These are phyloP conservation scores for Calcarius ornatus DNA, from an alignment of 2,113 vertebrate genomes.

Conservation along the genomic window DNA sequence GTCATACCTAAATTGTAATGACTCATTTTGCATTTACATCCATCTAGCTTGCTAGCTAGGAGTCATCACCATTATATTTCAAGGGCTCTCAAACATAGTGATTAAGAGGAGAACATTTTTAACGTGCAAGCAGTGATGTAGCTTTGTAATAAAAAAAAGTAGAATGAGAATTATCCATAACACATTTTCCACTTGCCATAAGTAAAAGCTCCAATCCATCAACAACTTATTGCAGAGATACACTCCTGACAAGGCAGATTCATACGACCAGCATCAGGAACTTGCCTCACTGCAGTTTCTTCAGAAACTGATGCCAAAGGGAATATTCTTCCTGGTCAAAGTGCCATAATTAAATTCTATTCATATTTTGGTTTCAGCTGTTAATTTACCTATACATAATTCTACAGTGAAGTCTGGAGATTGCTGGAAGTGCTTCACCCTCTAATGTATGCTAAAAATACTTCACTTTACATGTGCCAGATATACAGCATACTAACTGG, in stretches of 20 bases:
- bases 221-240: neutral
- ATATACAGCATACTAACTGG: accelerated
- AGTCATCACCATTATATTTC: constrained; percentile 18
- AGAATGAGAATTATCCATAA: constrained; percentile 28
- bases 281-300: neutral
- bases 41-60: neutral
- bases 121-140: constrained; percentile 30
- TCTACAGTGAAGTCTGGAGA: neutral
- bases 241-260: accelerated
- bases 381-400: neutral
- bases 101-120: constrained; percentile 32
- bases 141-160: constrained; percentile 27
- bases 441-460: neutral
- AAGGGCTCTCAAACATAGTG: constrained; percentile 18
- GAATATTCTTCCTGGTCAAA: neutral
- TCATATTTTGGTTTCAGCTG: neutral
- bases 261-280: neutral
- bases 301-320: neutral
- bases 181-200: constrained; percentile 13
- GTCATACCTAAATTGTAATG: constrained; percentile 43
- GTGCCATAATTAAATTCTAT: neutral
- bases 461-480: neutral
- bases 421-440: neutral
- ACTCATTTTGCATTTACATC: constrained; percentile 27
- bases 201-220: neutral